phyloP scores from a whole-genome alignment of 2,888 invertebrate species.

The Polyommatus iphigenia region DNA sequence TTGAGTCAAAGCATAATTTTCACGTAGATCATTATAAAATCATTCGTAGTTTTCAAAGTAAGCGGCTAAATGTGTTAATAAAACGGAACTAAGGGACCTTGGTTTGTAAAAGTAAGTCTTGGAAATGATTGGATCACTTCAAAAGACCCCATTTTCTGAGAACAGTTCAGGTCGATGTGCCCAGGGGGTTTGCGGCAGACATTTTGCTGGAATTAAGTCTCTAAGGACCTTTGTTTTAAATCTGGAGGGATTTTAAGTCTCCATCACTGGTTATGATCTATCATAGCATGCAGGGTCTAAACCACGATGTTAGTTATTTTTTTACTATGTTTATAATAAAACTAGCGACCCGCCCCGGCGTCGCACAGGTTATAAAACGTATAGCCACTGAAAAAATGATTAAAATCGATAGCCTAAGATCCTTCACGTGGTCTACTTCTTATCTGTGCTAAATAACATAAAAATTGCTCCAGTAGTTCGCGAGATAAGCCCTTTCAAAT shows the following conservation, averaged over 20 bases:
- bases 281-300: no score
- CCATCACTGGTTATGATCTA: no score
- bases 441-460: no score
- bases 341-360: no score
- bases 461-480: no score
- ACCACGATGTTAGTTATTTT: no score
- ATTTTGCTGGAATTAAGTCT: neutral
- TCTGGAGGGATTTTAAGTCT: neutral
- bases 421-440: no score
- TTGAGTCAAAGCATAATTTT: neutral
- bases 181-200: neutral
- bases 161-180: neutral
- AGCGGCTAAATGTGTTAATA: neutral
- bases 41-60: neutral
- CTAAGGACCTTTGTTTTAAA: neutral
- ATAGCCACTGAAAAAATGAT: no score
- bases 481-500: no score
- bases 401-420: no score
- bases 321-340: no score
- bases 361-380: no score
- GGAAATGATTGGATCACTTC: constrained; percentile 2
- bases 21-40: neutral
- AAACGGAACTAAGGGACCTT: neutral
- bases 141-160: neutral
- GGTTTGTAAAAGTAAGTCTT: constrained; percentile 6